These are phyloP conservation scores for Lithophane ornitopus DNA, from an alignment of 2,888 invertebrate species.

Conservation along the genomic window DNA sequence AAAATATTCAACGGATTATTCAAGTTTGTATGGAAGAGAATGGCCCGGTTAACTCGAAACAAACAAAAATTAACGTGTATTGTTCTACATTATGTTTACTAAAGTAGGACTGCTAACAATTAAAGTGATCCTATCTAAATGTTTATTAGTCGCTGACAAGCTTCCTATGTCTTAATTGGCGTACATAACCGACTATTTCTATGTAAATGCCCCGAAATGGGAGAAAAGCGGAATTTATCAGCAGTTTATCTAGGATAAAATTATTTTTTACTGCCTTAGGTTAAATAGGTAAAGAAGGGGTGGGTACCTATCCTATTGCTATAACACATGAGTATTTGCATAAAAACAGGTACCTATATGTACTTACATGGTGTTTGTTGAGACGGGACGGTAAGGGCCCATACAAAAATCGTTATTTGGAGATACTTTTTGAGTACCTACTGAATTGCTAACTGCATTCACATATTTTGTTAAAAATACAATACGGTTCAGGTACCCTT, in stretches of 20 bases:
- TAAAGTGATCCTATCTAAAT: slow-evolving; percentile 56
- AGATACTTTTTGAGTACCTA: background rate
- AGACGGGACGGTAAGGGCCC: no score
- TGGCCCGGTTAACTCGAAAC: slow-evolving; percentile 17
- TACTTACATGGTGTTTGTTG: no score
- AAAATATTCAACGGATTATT: background rate
- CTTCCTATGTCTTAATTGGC: slow-evolving; percentile 54
- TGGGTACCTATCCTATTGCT: background rate
- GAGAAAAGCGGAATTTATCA: slow-evolving; percentile 29
- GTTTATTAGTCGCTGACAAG: slow-evolving; percentile 52
- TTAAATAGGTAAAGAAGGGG: background rate
- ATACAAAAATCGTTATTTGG: background rate
- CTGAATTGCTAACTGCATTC: background rate
- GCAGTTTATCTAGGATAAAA: slow-evolving; percentile 22
- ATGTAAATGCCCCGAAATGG: slow-evolving; percentile 46
- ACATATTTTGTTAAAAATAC: background rate
- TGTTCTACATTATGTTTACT: slow-evolving; percentile 12
- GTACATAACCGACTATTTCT: slow-evolving; percentile 50
- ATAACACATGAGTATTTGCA: background rate
- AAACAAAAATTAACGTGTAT: slow-evolving; percentile 29
- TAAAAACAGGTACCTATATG: no score
- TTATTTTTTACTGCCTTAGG: slow-evolving; percentile 15
- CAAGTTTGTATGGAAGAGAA: background rate
- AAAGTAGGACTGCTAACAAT: slow-evolving; percentile 22
- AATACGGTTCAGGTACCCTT: background rate